These are phyloP conservation scores for Melanerpes aurifrons DNA, from an alignment of 2,113 vertebrate species.

Conservation along the genomic window DNA sequence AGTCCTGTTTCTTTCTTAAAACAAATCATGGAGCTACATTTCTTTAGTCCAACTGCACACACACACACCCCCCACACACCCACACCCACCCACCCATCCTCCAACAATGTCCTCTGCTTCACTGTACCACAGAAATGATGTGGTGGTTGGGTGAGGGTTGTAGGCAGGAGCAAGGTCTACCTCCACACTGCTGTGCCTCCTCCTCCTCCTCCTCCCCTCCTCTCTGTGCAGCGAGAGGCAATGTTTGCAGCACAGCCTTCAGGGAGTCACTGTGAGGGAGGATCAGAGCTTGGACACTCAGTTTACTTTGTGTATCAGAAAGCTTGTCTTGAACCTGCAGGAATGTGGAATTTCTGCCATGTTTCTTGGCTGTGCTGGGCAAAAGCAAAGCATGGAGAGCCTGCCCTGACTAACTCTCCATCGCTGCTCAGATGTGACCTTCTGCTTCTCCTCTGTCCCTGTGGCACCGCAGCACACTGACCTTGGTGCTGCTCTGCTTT, in stretches of 20 bases:
- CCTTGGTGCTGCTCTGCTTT: not conserved
- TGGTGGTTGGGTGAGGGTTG: not conserved
- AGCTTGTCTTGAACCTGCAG: not conserved
- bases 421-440: not conserved
- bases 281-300: not conserved
- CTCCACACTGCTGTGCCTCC: not conserved
- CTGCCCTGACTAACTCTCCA: not conserved
- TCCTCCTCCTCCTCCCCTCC: not conserved
- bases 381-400: not conserved
- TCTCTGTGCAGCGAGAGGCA: accelerated
- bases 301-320: not conserved
- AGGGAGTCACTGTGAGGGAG: not conserved
- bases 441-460: not conserved
- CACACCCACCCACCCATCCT: not conserved
- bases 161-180: not conserved
- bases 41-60: not conserved
- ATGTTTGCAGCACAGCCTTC: not conserved
- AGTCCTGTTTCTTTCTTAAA: not conserved
- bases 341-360: not conserved
- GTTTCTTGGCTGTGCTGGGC: not conserved
- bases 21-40: not conserved
- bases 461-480: not conserved
- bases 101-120: not conserved
- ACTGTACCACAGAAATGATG: not conserved
- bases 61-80: too few species aligned